Base-by-base conservation (phyloP, 2,888 invertebrate genomes). In the Acanthosoma haemorrhoidale region DNA sequence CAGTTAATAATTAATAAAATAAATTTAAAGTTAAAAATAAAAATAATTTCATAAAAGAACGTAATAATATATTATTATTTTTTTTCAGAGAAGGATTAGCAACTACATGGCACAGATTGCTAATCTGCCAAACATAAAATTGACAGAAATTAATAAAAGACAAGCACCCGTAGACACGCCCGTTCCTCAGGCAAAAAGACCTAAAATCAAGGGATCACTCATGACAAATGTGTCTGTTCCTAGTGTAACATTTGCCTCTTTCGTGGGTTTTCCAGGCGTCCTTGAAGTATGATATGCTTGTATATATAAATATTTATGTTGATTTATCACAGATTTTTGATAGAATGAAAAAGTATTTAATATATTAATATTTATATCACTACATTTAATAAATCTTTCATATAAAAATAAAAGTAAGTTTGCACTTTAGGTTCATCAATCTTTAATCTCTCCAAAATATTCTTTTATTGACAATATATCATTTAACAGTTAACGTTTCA, bases 231-330 rank as follows among this genome's bases (percentile, higher is more conserved):
- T 29, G 73, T 79, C 79, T 2, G 78, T 81, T 63, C 75, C 79
- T 15, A 83, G 81, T 76, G 81, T 84, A 58, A 87, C 84, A 75
- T 91, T 92, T 78, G 84, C 86, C 61, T 89, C 93, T 79, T 83
- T 95, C 76, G 94, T 93, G 51, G 95, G 95, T 9, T 87, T 90
- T 80, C 88, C 89, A 39, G 86, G 86, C 76, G 85, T 89, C 16
- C 82, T 92, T 16, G 84, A 84, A 79, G 82, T 78, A 79, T 78
- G 74, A n/a, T n/a, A n/a, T n/a, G n/a, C n/a, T n/a, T n/a, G n/a
- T n/a, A n/a, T n/a, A n/a, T 75, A 79, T n/a, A 4, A 39, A 1
- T 16, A 5, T 51, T 32, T 32, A 6, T 32, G 4, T 32, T 32
- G 32, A 9, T 32, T 32, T 32, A 32, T n/a, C n/a, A n/a, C n/a